Base-by-base conservation (phyloP, 2,113 vertebrate species). In the Scomber scombrus region DNA sequence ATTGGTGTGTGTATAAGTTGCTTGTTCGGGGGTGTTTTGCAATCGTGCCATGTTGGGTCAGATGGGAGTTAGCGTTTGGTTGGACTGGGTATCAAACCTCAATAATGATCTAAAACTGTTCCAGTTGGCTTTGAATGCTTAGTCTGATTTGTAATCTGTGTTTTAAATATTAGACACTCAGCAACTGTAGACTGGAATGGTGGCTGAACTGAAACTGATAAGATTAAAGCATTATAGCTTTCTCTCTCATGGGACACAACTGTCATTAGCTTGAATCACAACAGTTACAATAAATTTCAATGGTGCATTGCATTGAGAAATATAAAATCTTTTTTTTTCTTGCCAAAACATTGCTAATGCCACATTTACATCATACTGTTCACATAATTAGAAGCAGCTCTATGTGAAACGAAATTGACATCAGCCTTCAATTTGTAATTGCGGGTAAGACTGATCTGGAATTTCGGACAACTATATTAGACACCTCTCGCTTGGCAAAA, bases 21-120 rank as follows among this genome's bases (percentile, higher is more conserved):
- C 78, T 90, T 81, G 68, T 88, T 88, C 11, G 5, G 65, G 81
- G 89, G 45, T 90, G 81, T 90, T 92, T 90, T 79, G 2, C 55
- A 69, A 40, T 79, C 64, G 73, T 64, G 88, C 56, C 57, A 71
- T 58, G 63, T 86, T 71, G 54, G 46, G 64, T 80, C 45, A 57
- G 43, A 76, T 71, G 31, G 56, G 57, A 58, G 66, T 63, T 46
- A 23, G 7, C 23, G 26, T 62, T 52, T 47, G 34, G n/a, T 63
- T n/a, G 31, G 8, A 43, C 26, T 49, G 71, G 46, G 5, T 45
- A 58, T 81, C 40, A 60, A 31, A 45, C 54, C 62, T n/a, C 5
- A 69, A 12, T 75, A 23, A 13, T 52, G 47, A 52, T 51, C 26
- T 23, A 43, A 65, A 57, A 52, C 45, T 46, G 16, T 45, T n/a